Conservation (phyloP, 1,140 invertebrate species). For the Teleopsis dalmanni region DNA sequence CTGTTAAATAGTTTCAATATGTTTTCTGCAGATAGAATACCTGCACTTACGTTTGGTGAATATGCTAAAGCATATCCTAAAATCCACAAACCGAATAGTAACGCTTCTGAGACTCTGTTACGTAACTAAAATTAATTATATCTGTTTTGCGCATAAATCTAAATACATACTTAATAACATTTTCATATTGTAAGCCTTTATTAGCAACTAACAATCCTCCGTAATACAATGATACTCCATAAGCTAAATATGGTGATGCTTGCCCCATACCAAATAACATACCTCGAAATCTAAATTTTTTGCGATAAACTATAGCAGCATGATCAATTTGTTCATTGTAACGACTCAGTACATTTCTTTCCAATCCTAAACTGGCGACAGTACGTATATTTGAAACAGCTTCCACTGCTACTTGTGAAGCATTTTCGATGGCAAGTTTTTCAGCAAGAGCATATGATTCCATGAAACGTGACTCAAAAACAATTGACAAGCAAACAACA, state of each 20-base stretch:
- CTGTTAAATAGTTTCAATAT: constrained; percentile 59
- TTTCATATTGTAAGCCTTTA: constrained; percentile 57
- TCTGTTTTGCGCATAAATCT: too few species aligned
- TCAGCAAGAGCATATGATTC: constrained; percentile 55
- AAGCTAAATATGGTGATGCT: constrained; percentile 63
- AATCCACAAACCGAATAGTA: constrained; percentile 82
- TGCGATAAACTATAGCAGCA: constrained; percentile 58
- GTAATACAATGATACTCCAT: constrained; percentile 65
- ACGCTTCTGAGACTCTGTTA: constrained; percentile 72
- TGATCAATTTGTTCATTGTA: constrained; percentile 53
- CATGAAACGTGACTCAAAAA: constrained; percentile 60
- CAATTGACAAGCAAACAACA: constrained; percentile 59
- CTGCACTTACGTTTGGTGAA: constrained; percentile 80
- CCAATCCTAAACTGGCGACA: constrained; percentile 77
- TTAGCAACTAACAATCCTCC: constrained; percentile 53
- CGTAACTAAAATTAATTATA: too few species aligned
- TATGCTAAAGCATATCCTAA: constrained; percentile 76
- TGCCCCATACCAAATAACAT: constrained; percentile 59
- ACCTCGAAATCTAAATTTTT: constrained; percentile 65
- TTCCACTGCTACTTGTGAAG: constrained; percentile 76
- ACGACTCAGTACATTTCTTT: constrained; percentile 67
- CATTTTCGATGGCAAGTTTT: constrained; percentile 61
- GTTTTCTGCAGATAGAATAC: constrained; percentile 67
- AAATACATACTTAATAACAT: constrained; percentile 69
- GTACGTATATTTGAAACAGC: constrained; percentile 72